These are phyloP conservation scores for Eurytoma californica DNA, from an alignment of 2,888 invertebrate genomes.

Conservation along the genomic window DNA sequence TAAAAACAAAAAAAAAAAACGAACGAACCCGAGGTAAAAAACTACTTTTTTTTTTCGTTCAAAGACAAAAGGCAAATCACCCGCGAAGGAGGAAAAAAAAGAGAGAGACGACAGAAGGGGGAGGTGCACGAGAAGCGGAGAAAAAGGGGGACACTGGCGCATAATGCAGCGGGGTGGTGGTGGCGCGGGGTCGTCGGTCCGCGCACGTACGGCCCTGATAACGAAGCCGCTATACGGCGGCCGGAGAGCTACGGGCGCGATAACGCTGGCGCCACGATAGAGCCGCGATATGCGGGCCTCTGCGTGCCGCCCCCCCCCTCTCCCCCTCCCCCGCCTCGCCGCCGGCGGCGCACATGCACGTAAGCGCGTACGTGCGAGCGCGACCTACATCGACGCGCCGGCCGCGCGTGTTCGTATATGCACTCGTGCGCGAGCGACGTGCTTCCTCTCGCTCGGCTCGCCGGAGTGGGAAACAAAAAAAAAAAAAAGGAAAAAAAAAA, in stretches of 20 bases:
- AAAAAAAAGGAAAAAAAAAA: too few species aligned
- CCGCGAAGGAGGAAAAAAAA: too few species aligned
- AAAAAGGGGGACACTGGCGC: background rate
- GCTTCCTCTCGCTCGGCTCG: background rate
- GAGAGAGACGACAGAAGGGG: background rate
- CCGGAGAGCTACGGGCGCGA: slow-evolving; percentile 14
- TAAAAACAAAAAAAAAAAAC: too few species aligned
- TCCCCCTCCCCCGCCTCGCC: background rate
- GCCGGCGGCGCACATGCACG: background rate
- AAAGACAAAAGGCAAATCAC: too few species aligned
- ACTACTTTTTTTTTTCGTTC: too few species aligned
- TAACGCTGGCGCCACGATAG: slow-evolving; percentile 48
- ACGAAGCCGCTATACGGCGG: slow-evolving; percentile 20
- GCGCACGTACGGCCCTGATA: slow-evolving; percentile 43
- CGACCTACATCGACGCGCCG: slow-evolving; percentile 36
- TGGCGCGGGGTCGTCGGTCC: background rate
- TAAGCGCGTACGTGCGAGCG: background rate
- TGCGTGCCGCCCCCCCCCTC: background rate
- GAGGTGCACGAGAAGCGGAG: background rate
- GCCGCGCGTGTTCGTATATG: background rate
- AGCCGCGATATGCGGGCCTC: slow-evolving; percentile 15
- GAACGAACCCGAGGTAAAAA: too few species aligned
- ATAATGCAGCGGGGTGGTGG: slow-evolving; percentile 5
- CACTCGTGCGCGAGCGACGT: slow-evolving; percentile 11
- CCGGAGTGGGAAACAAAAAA: too few species aligned